Base-by-base conservation (phyloP, 2,888 invertebrate species). In the Orchesella flavescens region DNA sequence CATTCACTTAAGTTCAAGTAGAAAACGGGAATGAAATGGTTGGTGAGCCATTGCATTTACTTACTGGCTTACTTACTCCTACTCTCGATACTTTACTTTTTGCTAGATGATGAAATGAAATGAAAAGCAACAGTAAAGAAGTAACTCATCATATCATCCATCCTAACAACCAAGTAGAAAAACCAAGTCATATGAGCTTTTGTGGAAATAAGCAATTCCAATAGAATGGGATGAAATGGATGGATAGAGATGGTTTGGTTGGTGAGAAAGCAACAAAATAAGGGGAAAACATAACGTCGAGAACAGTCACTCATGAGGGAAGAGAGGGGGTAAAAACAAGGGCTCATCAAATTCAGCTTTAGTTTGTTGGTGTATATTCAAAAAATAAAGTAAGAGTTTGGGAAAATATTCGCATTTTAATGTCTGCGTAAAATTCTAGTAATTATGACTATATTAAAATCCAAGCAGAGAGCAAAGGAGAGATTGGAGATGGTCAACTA, bases 231-330 rank as follows among this genome's bases (percentile, higher is more conserved):
- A 66, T 53, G 34, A 66, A 61, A 80, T 68, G 43, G 73, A 63
- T 55, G 49, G 61, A 75, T 10, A 61, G 9, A 23, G 74, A 49
- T 66, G 43, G 44, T 65, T 72, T 66, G 43, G 44, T 65, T 72
- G 23, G 68, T 46, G 59, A 74, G 78, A 80, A 80, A 74, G 80
- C 72, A 74, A 73, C 57, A 73, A 77, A 57, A 59, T 15, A 59
- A 23, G 72, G 72, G 24, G 17, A 10, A 72, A 57, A 43, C 17
- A 57, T 24, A 57, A 59, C 12, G 69, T 10, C 55, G 55, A 44
- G 15, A 21, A 53, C 21, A 71, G 53, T 34, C 34, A 49, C 49
- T 49, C 57, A 57, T 57, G 3, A 5, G 44, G 12, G 44, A 66
- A n/a, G 66, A 66, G n/a, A n/a, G 66, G 55, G 66, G 66, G 44